phyloP scores from a whole-genome alignment of 2,888 invertebrate species.

The Palloptera scutellata region DNA sequence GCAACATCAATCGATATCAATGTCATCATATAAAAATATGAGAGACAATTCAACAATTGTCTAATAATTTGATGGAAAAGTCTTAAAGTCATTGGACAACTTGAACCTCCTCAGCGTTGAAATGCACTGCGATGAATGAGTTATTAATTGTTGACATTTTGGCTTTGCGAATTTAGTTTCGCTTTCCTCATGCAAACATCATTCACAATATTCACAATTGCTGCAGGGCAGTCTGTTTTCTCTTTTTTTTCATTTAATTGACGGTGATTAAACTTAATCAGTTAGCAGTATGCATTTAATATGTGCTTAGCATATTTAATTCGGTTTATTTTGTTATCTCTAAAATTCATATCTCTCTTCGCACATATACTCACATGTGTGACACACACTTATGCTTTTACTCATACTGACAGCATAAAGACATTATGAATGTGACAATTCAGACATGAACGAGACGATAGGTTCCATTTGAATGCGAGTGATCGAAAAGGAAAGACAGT shows the following conservation, averaged over 20 bases:
- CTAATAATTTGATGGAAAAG: no score
- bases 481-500: not conserved
- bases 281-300: conserved; percentile 43
- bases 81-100: no score
- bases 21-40: no score
- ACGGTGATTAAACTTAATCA: conserved; percentile 47
- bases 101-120: not conserved
- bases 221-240: not conserved
- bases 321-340: not conserved
- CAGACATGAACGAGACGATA: conserved; percentile 39
- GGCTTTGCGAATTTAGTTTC: not conserved
- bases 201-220: not conserved
- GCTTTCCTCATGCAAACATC: not conserved
- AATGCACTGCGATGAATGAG: not conserved
- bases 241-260: conserved; percentile 38
- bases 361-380: not conserved
- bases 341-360: not conserved
- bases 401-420: conserved; percentile 26
- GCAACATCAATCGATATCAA: no score
- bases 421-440: conserved; percentile 35
- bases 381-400: not conserved
- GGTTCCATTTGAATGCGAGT: not conserved
- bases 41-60: no score
- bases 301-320: conserved; percentile 44
- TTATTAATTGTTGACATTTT: conserved; percentile 28